Base-by-base conservation (phyloP, 2,888 invertebrate genomes). In the Hyppa rectilinea region DNA sequence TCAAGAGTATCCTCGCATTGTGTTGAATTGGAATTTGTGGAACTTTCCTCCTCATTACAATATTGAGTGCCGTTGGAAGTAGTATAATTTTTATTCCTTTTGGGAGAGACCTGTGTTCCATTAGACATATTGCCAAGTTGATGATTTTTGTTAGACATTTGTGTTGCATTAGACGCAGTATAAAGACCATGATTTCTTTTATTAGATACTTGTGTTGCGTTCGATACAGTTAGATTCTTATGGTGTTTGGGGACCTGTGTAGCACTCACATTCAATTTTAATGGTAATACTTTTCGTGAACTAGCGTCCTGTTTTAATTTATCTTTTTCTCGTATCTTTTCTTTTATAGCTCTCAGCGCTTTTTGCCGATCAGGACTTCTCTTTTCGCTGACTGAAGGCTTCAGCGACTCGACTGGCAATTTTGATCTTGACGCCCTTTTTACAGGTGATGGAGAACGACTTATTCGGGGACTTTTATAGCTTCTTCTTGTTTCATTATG, bases 291-390 rank as follows among this genome's bases (percentile, higher is more conserved):
- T 31, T 67, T 58, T 49, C 64, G 61, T 6, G 20, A 17, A 36
- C 2, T 64, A 55, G 34, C 20, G 4, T 71, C 68, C 14, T 38
- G 49, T 52, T 78, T 71, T 45, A 63, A 20, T 70, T 68, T 80
- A n/a, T 80, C 78, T 68, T 85, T 82, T 52, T 78, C 82, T n/a
- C 50, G 70, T 60, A 65, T 79, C 64, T 75, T 82, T 31, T 73
- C 73, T 66, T 81, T 80, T 38, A 71, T 76, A 29, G 59, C 58
- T 71, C 40, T 74, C 29, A 74, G 62, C 43, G 65, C 74, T 74
- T 74, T 79, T 56, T 66, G 63, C 10, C 59, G 75, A 29, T 80
- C 77, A 26, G 82, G 53, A 75, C 59, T 82, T 61, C 29, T 73
- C 58, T 64, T 75, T 49, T 71, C 71, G 5, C 2, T 59, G 23